Percentiles rank a stretch among this genome's conserved stretches.
Conservation (phyloP, 2,888 invertebrate genomes). For the Laothoe populi region DNA sequence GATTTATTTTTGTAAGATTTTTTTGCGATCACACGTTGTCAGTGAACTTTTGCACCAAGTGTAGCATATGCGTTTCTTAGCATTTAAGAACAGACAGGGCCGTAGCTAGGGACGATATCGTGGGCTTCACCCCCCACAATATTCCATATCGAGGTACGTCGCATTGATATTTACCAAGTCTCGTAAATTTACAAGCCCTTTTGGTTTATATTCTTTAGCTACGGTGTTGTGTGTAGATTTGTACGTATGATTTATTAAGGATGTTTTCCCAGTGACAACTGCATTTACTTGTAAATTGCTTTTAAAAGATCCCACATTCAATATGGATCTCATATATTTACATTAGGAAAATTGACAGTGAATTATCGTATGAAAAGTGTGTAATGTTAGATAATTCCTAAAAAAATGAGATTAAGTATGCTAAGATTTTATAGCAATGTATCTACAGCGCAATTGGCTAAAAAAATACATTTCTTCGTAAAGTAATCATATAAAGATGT, state of each 20-base stretch:
- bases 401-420: not conserved
- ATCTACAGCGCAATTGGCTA: conserved; percentile 3
- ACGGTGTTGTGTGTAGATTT: conserved; percentile 39
- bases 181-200: too few species aligned
- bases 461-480: not conserved
- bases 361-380: conserved; percentile 22
- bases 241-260: conserved; percentile 40
- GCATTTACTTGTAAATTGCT: conserved; percentile 33
- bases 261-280: conserved; percentile 51
- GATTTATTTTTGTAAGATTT: conserved; percentile 75
- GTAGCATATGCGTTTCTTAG: conserved; percentile 63
- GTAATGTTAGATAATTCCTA: not conserved
- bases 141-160: too few species aligned
- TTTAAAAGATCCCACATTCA: not conserved
- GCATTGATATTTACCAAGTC: too few species aligned
- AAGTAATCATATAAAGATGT: not conserved
- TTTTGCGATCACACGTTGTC: conserved; percentile 55
- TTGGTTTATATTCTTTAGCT: conserved; percentile 22
- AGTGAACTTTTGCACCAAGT: conserved; percentile 61
- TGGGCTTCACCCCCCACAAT: not conserved
- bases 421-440: not conserved
- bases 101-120: conserved; percentile 1
- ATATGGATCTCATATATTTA: not conserved
- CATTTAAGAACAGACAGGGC: conserved; percentile 48
- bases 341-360: conserved; percentile 28